A percentile compares a stretch with the other conserved stretches of the same genome.
Evolutionary conservation across 2,888 invertebrate species (phyloP).

Genomic region (Elmis aenea): DNA sequence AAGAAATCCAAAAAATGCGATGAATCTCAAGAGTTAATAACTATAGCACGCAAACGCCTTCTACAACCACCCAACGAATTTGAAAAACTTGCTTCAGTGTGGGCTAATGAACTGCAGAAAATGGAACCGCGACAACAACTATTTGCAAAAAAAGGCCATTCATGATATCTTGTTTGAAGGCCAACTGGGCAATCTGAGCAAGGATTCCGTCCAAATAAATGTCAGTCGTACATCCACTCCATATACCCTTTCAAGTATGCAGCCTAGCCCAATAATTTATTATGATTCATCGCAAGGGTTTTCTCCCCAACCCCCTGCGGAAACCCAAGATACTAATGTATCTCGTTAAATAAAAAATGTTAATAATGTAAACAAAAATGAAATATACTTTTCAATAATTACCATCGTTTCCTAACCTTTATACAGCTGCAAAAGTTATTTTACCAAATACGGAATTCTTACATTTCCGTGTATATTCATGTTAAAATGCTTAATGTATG

Average conservation of each 20-base stretch:
- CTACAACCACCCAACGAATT: conserved; percentile 37
- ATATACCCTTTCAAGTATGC: conserved; percentile 6
- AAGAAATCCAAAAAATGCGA: conserved; percentile 7
- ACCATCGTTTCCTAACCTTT: too few relatives aligned
- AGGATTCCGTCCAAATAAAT: conserved; percentile 37
- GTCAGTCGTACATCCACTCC: conserved; percentile 10
- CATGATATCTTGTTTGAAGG: conserved; percentile 48
- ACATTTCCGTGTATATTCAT: too few relatives aligned
- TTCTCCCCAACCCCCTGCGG: too few relatives aligned
- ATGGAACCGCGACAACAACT: conserved; percentile 46
- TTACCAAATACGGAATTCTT: too few relatives aligned
- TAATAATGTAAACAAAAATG: too few relatives aligned
- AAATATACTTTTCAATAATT: too few relatives aligned
- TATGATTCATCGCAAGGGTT: conserved; percentile 4
- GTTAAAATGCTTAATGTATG: too few relatives aligned
- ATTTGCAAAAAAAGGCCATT: conserved; percentile 46
- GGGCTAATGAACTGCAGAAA: conserved; percentile 45
- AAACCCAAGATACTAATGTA: too few relatives aligned
- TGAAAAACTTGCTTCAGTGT: conserved; percentile 44
- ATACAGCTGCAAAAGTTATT: too few relatives aligned
- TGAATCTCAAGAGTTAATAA: conserved; percentile 8
- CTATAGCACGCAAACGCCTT: conserved; percentile 11
- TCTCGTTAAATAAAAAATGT: too few relatives aligned
- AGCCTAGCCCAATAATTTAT: conserved; percentile 5
- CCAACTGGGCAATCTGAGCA: conserved; percentile 44